Conservation (phyloP, 2,113 vertebrate genomes). For the Dermatemys mawii region DNA sequence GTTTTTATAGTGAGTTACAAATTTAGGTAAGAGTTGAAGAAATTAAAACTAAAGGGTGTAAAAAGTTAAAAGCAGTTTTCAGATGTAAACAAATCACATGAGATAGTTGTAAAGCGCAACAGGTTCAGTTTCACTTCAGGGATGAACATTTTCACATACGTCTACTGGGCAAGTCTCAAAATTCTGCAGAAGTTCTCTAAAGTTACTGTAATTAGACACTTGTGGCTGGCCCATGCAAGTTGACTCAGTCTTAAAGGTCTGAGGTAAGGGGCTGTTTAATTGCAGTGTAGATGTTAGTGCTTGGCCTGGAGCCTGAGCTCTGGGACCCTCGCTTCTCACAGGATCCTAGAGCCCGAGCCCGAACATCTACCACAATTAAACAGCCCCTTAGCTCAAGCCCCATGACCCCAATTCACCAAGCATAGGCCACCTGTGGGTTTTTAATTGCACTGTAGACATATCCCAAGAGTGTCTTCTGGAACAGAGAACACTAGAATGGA, state of each 20-base stretch:
- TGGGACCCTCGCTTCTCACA: background rate
- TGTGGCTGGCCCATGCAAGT: background rate
- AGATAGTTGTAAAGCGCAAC: background rate
- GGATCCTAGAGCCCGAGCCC: too few relatives aligned
- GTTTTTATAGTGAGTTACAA: background rate
- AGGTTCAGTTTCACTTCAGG: background rate
- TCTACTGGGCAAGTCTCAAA: background rate
- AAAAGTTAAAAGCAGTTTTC: background rate
- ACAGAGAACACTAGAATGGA: background rate
- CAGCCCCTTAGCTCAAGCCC: too few relatives aligned
- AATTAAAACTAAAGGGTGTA: background rate
- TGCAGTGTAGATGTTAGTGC: too few relatives aligned
- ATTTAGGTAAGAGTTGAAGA: background rate
- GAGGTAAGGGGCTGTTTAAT: background rate
- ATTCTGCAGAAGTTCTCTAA: background rate
- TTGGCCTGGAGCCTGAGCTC: background rate
- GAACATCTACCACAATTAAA: too few relatives aligned
- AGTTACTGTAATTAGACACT: background rate
- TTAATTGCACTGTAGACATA: too few relatives aligned
- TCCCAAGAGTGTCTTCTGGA: background rate
- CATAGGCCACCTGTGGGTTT: too few relatives aligned
- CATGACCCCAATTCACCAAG: too few relatives aligned
- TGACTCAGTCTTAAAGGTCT: background rate
- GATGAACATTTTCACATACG: background rate
- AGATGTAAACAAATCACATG: background rate